Percentiles rank a stretch among this genome's conserved stretches.
These are phyloP conservation scores for Vombatus ursinus DNA, from an alignment of 2,113 vertebrate genomes.

Conservation along the genomic window DNA sequence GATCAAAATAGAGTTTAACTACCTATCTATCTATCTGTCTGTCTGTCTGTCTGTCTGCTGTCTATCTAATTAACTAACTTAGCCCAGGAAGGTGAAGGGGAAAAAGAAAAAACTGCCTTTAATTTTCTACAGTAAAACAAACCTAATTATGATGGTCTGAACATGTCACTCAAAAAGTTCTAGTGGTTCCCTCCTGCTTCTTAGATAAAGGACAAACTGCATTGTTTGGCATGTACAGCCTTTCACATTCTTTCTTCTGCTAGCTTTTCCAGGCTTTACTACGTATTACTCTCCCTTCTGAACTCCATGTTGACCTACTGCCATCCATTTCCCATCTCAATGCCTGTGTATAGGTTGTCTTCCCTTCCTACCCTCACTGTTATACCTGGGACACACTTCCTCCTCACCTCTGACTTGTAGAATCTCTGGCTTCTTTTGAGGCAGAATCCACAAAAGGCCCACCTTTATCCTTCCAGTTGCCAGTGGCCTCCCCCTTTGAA, in stretches of 20 bases:
- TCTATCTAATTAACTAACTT: no score
- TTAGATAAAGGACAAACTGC: not conserved
- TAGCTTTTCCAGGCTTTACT: not conserved
- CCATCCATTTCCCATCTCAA: not conserved
- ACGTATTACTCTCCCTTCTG: not conserved
- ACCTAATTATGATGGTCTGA: not conserved
- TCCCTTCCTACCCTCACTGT: not conserved
- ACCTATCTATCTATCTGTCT: no score
- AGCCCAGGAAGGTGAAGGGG: not conserved
- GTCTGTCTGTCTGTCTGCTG: no score
- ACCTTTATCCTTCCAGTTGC: not conserved
- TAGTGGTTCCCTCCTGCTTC: not conserved
- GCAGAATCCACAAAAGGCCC: not conserved
- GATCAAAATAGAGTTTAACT: not conserved
- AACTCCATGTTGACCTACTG: not conserved
- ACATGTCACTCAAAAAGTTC: not conserved
- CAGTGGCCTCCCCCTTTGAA: not conserved
- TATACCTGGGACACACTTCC: not conserved
- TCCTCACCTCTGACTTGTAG: not conserved
- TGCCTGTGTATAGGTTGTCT: not conserved
- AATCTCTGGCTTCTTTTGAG: not conserved
- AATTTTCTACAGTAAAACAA: not conserved
- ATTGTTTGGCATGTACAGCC: not conserved
- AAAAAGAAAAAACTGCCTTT: not conserved
- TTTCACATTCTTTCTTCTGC: not conserved